Percentiles rank a stretch among this genome's conserved stretches.
Evolutionary conservation across 1,140 invertebrate species (phyloP).

Genomic region (Orius insidiosus): DNA sequence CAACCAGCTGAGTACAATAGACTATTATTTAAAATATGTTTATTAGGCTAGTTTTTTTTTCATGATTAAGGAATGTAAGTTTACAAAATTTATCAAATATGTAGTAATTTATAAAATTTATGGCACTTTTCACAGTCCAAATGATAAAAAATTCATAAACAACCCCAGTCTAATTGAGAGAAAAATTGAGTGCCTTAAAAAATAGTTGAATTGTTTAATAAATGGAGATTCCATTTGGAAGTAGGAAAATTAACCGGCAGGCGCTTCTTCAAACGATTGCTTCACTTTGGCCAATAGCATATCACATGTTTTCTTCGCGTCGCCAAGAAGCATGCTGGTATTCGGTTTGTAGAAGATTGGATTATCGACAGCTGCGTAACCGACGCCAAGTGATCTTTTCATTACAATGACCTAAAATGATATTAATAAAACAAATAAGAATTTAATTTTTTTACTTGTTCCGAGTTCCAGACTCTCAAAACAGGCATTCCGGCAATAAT

Average conservation of each 20-base stretch:
- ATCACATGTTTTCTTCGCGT: constrained; percentile 85
- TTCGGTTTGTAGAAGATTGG: constrained; percentile 84
- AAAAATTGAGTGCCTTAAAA: too few relatives aligned
- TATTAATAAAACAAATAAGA: constrained; percentile 1
- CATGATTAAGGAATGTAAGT: too few relatives aligned
- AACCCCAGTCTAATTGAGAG: too few relatives aligned
- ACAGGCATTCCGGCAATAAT: constrained; percentile 89
- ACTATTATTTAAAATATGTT: too few relatives aligned
- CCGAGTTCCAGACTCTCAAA: constrained; percentile 66
- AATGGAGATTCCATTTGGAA: background rate
- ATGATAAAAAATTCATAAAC: too few relatives aligned
- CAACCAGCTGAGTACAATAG: too few relatives aligned
- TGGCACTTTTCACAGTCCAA: too few relatives aligned
- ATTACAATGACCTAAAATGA: constrained; percentile 60
- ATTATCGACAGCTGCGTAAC: constrained; percentile 73
- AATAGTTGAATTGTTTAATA: background rate
- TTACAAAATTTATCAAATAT: too few relatives aligned
- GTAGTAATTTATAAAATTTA: too few relatives aligned
- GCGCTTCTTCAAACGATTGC: constrained; percentile 22
- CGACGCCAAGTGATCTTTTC: constrained; percentile 77
- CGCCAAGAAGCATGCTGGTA: constrained; percentile 75
- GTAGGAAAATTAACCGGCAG: constrained; percentile 4
- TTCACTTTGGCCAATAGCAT: constrained; percentile 51
- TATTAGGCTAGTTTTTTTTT: too few relatives aligned
- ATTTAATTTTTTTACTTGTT: constrained; percentile 40